Base-by-base conservation (phyloP, 2,888 invertebrate species). In the Mantis religiosa region DNA sequence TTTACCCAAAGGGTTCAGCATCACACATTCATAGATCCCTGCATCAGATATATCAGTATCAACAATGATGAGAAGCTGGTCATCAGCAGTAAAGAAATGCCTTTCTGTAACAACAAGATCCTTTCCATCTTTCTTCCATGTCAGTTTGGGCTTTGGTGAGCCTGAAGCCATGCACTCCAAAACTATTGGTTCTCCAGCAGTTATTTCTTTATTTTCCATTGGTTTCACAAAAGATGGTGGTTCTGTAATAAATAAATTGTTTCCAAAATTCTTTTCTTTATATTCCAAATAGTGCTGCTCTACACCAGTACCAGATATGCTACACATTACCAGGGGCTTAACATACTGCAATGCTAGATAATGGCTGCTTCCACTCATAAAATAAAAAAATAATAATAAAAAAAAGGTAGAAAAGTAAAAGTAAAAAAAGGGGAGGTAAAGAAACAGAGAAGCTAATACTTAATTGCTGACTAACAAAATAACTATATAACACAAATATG, bases 1-100 rank as follows among this genome's bases (percentile, higher is more conserved):
- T 89, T 95, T 96, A 12, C 98, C 98, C 83, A 98, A 94, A 83
- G 96, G 95, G 94, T 99, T 99, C 84, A 96, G 96, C 93, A 99
- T 96, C 93, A 97, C 96, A 94, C 99, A 99, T 91, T 97, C 97
- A 93, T 98, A 99, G 90, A 95, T 95, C 0, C 98, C 99, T 54
- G 96, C 96, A 94, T 99, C 98, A 90, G 94, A 94, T 6, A 95
- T 93, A 90, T 96, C 95, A 0, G 97, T 96, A 92, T 97, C 96
- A 83, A 98, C 96, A 91, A 99, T 98, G 85, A 99, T 96, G 88
- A 99, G 94, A 89, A 98, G 93, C 92, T 98, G 98, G 93, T 97
- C 96, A 92, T 97, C 97, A 81, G 96, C 97, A 6, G 98, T 97
- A 91, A 98, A 96, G 92, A 97, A 98, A 93, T 98, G 97, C 1